Evolutionary conservation across 2,888 invertebrate species (phyloP).

Genomic region (Epirrhoe tristata): DNA sequence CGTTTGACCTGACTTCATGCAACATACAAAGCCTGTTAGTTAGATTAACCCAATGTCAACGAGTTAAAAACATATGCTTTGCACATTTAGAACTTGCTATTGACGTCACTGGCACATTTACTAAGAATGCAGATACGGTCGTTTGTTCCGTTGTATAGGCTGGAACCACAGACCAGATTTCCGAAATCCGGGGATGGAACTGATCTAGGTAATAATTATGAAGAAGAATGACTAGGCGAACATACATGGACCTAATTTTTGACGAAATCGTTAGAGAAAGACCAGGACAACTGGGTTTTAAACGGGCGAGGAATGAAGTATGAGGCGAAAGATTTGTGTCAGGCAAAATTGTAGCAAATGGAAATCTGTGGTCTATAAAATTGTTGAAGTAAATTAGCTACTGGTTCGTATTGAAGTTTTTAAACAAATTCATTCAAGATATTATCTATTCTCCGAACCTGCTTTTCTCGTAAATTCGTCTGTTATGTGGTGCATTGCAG

Average conservation of each 20-base stretch:
- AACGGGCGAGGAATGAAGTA: too few species aligned
- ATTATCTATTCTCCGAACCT: background rate
- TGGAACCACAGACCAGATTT: too few species aligned
- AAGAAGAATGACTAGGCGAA: background rate
- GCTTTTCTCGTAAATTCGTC: conserved; percentile 11
- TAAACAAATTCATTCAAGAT: background rate
- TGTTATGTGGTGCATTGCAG: conserved; percentile 30
- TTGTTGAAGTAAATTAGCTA: too few species aligned
- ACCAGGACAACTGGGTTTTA: too few species aligned
- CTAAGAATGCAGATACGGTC: conserved; percentile 5
- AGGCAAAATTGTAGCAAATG: too few species aligned
- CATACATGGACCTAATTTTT: too few species aligned
- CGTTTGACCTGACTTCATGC: conserved; percentile 11
- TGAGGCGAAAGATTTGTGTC: too few species aligned
- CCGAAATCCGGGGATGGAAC: too few species aligned
- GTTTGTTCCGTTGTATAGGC: background rate
- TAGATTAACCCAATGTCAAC: conserved; percentile 54
- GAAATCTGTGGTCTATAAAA: too few species aligned
- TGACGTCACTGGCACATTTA: conserved; percentile 40
- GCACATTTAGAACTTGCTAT: conserved; percentile 33
- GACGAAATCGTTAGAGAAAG: too few species aligned
- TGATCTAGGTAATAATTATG: background rate
- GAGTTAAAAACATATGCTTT: conserved; percentile 43
- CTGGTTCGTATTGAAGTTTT: too few species aligned
- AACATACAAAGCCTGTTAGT: conserved; percentile 16